These are phyloP conservation scores for Drosophila murphyi DNA, from an alignment of 1,140 invertebrate genomes.

Conservation along the genomic window DNA sequence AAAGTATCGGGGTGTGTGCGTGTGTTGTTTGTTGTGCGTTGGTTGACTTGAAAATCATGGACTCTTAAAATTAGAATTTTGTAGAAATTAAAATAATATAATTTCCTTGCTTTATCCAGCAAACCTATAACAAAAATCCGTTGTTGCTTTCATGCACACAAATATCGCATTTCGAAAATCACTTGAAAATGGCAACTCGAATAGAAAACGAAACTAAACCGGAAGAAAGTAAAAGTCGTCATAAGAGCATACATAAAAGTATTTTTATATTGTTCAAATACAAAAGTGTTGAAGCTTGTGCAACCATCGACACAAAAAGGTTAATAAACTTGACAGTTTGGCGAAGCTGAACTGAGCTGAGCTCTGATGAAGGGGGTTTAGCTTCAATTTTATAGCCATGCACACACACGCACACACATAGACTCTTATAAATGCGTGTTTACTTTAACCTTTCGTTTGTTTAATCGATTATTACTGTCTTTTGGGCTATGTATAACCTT, in stretches of 20 bases:
- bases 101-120: neutral
- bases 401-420: conserved; percentile 10
- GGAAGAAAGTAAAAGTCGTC: conserved; percentile 68
- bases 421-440: conserved; percentile 23
- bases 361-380: neutral
- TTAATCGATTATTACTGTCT: conserved; percentile 71
- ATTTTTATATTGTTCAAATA: conserved; percentile 9
- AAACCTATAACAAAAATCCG: neutral
- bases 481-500: conserved; percentile 61
- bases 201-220: conserved; percentile 28
- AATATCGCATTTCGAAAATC: conserved; percentile 18
- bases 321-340: conserved; percentile 67
- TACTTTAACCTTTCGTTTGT: conserved; percentile 77
- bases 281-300: conserved; percentile 29
- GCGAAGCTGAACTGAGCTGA: conserved; percentile 3
- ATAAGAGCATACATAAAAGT: neutral
- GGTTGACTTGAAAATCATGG: neutral
- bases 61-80: no score
- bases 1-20: neutral
- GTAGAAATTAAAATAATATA: neutral
- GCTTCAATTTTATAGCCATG: conserved; percentile 24
- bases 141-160: conserved; percentile 1
- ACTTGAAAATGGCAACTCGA: neutral
- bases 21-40: no score
- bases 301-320: conserved; percentile 50